Evolutionary conservation across 2,797 vertebrate genomes (phyloP).

Genomic region (Mormyrus hasselquistii): DNA sequence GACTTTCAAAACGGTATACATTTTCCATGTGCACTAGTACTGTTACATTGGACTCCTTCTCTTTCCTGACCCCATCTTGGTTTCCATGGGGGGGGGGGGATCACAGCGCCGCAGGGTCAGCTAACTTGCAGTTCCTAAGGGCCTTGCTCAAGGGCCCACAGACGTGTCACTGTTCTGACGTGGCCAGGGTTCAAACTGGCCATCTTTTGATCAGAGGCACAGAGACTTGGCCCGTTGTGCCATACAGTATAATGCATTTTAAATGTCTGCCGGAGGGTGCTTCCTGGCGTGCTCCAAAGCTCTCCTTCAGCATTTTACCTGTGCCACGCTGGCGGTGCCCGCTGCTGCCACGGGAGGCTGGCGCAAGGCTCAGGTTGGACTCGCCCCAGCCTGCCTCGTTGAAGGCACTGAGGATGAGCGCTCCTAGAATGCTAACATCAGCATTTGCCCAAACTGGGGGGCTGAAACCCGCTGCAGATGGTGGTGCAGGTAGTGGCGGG

Average conservation of each 20-base stretch:
- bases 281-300: not conserved
- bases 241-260: not conserved
- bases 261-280: not conserved
- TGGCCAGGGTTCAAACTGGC: not conserved
- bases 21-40: not conserved
- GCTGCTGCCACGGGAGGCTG: not conserved
- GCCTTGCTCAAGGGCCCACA: not conserved
- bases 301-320: not conserved
- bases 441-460: constrained; percentile 62
- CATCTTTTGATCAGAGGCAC: not conserved
- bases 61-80: not conserved
- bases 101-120: not conserved
- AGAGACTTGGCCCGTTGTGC: not conserved
- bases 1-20: not conserved
- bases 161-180: not conserved
- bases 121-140: not conserved
- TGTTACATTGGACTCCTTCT: no score
- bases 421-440: constrained; percentile 74
- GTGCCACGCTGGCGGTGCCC: not conserved
- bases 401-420: not conserved
- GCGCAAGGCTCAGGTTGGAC: not conserved
- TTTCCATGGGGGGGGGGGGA: not conserved
- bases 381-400: not conserved
- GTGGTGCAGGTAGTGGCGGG: constrained; percentile 38
- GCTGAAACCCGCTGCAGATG: constrained; percentile 48